phyloP scores from a whole-genome alignment of 2,113 vertebrate genomes.

The Trematomus loennbergii region DNA sequence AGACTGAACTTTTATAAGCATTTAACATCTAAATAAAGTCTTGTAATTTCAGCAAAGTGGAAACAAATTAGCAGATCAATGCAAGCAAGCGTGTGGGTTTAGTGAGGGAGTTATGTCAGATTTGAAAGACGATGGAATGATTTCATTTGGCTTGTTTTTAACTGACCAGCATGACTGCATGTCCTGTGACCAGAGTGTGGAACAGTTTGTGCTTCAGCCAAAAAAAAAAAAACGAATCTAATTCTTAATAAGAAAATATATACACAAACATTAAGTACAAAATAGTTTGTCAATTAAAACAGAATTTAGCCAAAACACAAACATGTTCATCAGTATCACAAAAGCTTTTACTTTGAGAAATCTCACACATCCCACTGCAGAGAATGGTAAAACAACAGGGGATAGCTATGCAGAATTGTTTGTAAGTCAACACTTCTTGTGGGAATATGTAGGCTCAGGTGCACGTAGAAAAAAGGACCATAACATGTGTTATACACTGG shows the following conservation, averaged over 20 bases:
- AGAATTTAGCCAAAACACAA: neutral
- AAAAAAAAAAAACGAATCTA: neutral
- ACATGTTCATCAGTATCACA: neutral
- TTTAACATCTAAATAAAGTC: neutral
- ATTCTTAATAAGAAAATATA: neutral
- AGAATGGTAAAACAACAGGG: neutral
- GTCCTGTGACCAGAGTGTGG: slow-evolving; percentile 44
- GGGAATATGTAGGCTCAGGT: neutral
- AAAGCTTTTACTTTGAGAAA: neutral
- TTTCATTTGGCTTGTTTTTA: slow-evolving; percentile 54
- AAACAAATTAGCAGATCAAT: neutral
- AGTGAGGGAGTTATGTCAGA: neutral
- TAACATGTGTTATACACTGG: too few species aligned
- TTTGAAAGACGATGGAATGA: slow-evolving; percentile 23
- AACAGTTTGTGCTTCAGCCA: slow-evolving; percentile 19
- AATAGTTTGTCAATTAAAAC: neutral
- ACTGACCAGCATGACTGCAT: slow-evolving; percentile 49
- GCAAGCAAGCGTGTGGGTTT: neutral
- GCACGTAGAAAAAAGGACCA: neutral
- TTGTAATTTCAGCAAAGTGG: neutral
- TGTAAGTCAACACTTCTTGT: slow-evolving; percentile 14
- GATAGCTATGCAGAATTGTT: neutral
- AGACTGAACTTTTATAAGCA: neutral
- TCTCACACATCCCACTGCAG: neutral
- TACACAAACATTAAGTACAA: neutral